phyloP scores from a whole-genome alignment of 2,888 invertebrate genomes.

The Macrosoma leucophasiata region DNA sequence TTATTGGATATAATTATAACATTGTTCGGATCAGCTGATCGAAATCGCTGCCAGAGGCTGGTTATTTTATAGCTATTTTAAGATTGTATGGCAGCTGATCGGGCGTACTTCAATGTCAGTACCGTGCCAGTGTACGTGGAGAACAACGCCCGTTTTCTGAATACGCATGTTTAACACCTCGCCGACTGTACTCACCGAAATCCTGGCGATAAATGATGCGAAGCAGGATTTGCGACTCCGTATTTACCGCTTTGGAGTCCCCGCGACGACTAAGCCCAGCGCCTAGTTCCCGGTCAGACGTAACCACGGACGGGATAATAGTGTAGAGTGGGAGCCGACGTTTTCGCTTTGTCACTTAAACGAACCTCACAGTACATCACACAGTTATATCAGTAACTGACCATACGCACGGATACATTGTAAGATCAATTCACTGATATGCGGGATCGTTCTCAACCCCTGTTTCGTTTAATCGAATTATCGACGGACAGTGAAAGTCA shows the following conservation, averaged over 20 bases:
- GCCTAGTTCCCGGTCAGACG: constrained; percentile 65
- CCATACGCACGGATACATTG: constrained; percentile 59
- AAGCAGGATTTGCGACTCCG: constrained; percentile 69
- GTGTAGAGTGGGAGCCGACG: constrained; percentile 61
- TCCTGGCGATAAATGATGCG: constrained; percentile 72
- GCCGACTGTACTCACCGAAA: constrained; percentile 58
- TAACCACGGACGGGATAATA: constrained; percentile 72
- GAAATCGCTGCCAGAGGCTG: constrained; percentile 64
- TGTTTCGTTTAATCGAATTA: constrained; percentile 61
- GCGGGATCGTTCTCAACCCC: constrained; percentile 47
- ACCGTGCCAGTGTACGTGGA: constrained; percentile 20
- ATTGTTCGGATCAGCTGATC: constrained; percentile 68
- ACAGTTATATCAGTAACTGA: constrained; percentile 51
- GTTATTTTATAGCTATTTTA: constrained; percentile 73
- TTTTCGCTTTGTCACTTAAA: constrained; percentile 69
- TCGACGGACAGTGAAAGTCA: constrained; percentile 60
- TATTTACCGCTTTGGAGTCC: constrained; percentile 73
- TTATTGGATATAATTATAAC: constrained; percentile 65
- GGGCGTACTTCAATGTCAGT: constrained; percentile 67
- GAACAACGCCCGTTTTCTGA: constrained; percentile 28
- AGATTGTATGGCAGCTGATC: constrained; percentile 68
- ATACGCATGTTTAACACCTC: constrained; percentile 11
- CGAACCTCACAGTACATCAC: constrained; percentile 60
- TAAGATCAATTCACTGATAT: constrained; percentile 45
- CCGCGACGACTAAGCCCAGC: constrained; percentile 66